Evolutionary conservation across 2,888 invertebrate species (phyloP).

Genomic region (Odontomyia ornata): DNA sequence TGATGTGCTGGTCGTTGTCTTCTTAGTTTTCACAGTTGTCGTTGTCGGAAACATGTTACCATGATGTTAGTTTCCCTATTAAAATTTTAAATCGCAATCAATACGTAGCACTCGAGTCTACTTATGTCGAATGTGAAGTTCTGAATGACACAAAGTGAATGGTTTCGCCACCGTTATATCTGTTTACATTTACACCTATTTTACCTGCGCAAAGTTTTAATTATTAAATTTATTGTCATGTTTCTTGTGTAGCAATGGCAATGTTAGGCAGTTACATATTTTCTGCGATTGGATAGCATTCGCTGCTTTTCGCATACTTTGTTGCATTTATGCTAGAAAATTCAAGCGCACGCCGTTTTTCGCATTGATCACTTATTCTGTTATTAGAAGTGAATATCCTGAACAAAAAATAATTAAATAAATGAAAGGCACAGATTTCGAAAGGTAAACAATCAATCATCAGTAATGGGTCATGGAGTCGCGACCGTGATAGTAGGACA

Average conservation of each 20-base stretch:
- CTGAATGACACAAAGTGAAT: constrained; percentile 28
- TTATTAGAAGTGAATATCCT: too few relatives aligned
- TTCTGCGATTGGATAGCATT: too few relatives aligned
- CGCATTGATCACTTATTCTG: too few relatives aligned
- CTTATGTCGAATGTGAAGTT: constrained; percentile 25
- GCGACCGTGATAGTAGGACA: too few relatives aligned
- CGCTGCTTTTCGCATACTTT: too few relatives aligned
- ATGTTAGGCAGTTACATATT: background rate
- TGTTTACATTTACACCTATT: constrained; percentile 17
- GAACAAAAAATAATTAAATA: too few relatives aligned
- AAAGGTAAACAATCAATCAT: too few relatives aligned
- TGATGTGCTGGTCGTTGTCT: background rate
- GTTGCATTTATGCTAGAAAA: too few relatives aligned
- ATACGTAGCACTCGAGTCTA: background rate
- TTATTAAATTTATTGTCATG: constrained; percentile 36
- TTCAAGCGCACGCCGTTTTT: too few relatives aligned
- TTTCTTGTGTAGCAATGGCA: background rate
- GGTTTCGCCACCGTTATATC: constrained; percentile 26
- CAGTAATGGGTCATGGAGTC: too few relatives aligned
- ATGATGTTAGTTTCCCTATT: background rate
- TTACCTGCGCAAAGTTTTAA: constrained; percentile 23
- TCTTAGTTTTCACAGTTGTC: too few relatives aligned
- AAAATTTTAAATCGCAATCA: constrained; percentile 26
- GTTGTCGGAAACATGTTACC: constrained; percentile 10
- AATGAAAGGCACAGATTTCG: too few relatives aligned